Percentiles rank a stretch among this genome's conserved stretches.
Conservation (phyloP, 2,888 invertebrate genomes). For the Harpalus rufipes region DNA sequence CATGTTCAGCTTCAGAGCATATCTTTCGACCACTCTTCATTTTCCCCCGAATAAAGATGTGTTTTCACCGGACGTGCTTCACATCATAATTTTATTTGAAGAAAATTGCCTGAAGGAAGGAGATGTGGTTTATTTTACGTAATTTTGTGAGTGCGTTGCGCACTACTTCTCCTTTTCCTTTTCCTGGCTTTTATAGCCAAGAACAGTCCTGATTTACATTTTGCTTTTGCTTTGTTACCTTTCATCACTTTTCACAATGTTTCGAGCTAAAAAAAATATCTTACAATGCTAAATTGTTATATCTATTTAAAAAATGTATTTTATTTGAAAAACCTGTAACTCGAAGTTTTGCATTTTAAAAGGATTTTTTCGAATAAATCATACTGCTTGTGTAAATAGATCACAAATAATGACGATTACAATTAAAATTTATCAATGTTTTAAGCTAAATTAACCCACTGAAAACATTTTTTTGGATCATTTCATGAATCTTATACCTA, state of each 20-base stretch:
- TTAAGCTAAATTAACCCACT: no score
- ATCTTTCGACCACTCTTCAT: conserved; percentile 15
- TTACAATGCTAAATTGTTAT: background rate
- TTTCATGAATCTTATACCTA: no score
- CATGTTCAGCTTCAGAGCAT: background rate
- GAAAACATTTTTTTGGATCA: no score
- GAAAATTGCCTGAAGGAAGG: background rate
- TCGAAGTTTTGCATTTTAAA: no score
- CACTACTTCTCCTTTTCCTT: background rate
- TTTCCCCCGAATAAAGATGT: conserved; percentile 33
- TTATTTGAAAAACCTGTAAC: no score
- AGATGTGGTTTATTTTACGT: conserved; percentile 9
- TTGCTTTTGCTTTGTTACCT: background rate
- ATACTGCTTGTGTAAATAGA: no score
- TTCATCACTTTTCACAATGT: background rate
- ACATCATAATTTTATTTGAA: conserved; percentile 9
- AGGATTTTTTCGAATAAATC: no score
- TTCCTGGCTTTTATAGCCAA: background rate
- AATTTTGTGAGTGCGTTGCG: conserved; percentile 10
- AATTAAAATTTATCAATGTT: no score
- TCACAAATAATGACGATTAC: no score
- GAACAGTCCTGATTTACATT: conserved; percentile 15
- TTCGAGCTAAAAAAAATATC: background rate
- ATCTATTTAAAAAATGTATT: no score
- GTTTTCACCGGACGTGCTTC: conserved; percentile 12